Base-by-base conservation (phyloP, 2,113 vertebrate genomes). In the Aldabrachelys gigantea region DNA sequence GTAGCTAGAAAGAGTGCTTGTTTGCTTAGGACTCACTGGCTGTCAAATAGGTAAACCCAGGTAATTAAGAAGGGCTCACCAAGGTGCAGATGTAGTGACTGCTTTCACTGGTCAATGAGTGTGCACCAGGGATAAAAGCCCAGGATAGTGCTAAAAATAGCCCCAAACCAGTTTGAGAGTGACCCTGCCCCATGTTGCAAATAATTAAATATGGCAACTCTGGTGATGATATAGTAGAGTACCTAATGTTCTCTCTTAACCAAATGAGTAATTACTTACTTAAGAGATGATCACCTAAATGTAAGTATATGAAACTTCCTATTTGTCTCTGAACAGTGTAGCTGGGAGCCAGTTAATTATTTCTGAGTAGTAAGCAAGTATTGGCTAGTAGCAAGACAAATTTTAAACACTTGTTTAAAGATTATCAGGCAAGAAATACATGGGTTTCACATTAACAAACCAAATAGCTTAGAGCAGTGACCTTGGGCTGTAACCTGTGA, bases 401-500 rank as follows among this genome's bases (percentile, higher is more conserved):
- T 93, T 21, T 95, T 86, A 93, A 56, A 80, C 41, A 59, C 89
- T 95, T 85, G 86, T 93, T 94, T 87, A 93, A 94, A 92, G 65
- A 89, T 88, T 87, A 89, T 19, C 27, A 47, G 44, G 29, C 69
- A 90, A 82, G 62, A 91, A 82, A 89, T 87, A n/a, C 22, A 21
- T 8, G 78, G 65, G 49, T 57, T 91, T 92, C 69, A 44, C 12
- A 12, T 82, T 78, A 88, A 93, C 85, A 94, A 91, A 90, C 10
- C 56, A 89, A 56, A 1, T 12, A 19, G 44, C 87, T 92, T 69
- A 78, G 82, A 93, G 62, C 78, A 88, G 72, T 91, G 88, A 88
- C 89, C 69, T 84, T 75, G 62, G 86, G 75, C 87, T 53, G 13
- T 62, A 14, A 54, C 27, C 50, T 0, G 0, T 86, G 29, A 2